Conservation (phyloP, 2,888 invertebrate species). For the Nomada fabriciana region DNA sequence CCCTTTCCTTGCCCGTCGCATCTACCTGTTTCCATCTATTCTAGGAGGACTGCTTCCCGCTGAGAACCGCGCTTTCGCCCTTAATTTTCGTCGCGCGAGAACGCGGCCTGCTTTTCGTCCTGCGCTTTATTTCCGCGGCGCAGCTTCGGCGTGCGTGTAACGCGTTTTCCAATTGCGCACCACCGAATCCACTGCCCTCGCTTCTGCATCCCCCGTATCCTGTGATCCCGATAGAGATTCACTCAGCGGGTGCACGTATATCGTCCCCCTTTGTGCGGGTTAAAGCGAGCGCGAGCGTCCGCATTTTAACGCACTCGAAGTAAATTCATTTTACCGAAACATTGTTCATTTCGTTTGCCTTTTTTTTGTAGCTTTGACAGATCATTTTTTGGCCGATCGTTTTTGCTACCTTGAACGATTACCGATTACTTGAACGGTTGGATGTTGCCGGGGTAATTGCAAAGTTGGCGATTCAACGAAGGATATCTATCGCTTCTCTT, state of each 20-base stretch:
- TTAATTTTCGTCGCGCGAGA: conserved; percentile 64
- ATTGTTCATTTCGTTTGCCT: conserved; percentile 53
- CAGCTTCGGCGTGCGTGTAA: conserved; percentile 58
- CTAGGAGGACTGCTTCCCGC: neutral
- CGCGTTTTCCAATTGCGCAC: conserved; percentile 66
- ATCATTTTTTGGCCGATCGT: neutral
- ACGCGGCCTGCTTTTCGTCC: conserved; percentile 66
- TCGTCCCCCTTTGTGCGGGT: conserved; percentile 17
- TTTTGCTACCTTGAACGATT: neutral
- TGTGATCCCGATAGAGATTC: conserved; percentile 50
- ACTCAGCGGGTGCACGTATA: conserved; percentile 21
- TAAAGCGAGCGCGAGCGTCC: conserved; percentile 44
- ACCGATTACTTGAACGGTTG: too few relatives aligned
- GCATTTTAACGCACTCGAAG: conserved; percentile 73
- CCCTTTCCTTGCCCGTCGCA: neutral
- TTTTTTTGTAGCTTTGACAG: neutral
- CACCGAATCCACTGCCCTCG: conserved; percentile 22
- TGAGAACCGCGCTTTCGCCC: conserved; percentile 57
- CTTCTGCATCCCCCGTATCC: conserved; percentile 9
- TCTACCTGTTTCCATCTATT: neutral
- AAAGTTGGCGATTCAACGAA: neutral
- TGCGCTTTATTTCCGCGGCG: conserved; percentile 66
- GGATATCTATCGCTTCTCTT: too few relatives aligned
- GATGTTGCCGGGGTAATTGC: too few relatives aligned
- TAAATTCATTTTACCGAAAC: conserved; percentile 70